phyloP scores from a whole-genome alignment of 1,140 invertebrate genomes.

The Lordiphosa mommai region DNA sequence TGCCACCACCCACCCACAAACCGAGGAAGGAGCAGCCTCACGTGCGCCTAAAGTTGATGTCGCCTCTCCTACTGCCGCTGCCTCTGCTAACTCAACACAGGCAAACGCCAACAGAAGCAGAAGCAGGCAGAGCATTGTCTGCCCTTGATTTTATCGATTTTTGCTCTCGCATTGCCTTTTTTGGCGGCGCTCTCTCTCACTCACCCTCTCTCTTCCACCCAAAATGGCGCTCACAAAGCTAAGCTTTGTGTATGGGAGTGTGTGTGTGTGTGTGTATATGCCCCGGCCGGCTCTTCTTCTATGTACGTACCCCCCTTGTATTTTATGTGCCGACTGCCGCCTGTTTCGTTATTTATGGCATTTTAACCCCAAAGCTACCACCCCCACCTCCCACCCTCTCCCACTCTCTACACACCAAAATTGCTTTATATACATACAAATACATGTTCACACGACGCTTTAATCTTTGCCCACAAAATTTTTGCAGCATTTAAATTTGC shows the following conservation, averaged over 20 bases:
- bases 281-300: constrained; percentile 50
- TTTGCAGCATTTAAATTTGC: constrained; percentile 39
- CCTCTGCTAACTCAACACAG: constrained; percentile 6
- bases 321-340: constrained; percentile 61
- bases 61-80: not conserved
- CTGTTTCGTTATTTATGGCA: constrained; percentile 74
- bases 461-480: not conserved
- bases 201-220: constrained; percentile 12
- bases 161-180: constrained; percentile 53
- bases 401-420: constrained; percentile 48
- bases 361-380: constrained; percentile 47
- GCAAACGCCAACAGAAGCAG: not conserved
- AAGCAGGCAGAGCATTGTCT: constrained; percentile 57
- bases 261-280: constrained; percentile 18
- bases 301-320: constrained; percentile 44
- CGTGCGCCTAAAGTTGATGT: constrained; percentile 48
- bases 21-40: constrained; percentile 39
- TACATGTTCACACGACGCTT: not conserved
- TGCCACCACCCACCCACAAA: constrained; percentile 28
- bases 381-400: constrained; percentile 10
- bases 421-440: constrained; percentile 41
- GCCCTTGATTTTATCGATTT: constrained; percentile 77
- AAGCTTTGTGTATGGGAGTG: constrained; percentile 29
- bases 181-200: constrained; percentile 30
- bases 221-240: constrained; percentile 38